phyloP scores from a whole-genome alignment of 1,140 invertebrate genomes.

The Megalopta genalis region DNA sequence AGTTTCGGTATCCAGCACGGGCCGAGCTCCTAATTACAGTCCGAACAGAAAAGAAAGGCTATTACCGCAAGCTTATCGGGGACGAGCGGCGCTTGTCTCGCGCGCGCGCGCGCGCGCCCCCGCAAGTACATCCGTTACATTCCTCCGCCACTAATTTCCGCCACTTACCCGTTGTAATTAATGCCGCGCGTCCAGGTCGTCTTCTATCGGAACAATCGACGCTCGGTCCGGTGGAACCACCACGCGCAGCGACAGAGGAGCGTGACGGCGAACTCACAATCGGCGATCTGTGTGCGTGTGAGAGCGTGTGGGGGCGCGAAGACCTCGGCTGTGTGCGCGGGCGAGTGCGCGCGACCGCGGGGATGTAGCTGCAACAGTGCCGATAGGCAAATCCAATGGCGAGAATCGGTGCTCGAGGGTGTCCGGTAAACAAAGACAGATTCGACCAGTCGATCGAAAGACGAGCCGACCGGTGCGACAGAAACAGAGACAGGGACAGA shows the following conservation, averaged over 20 bases:
- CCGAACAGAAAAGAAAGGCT: too few species aligned
- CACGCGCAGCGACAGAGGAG: constrained; percentile 40
- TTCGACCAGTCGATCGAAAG: constrained; percentile 15
- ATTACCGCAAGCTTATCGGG: too few species aligned
- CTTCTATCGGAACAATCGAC: constrained; percentile 58
- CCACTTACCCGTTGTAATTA: constrained; percentile 58
- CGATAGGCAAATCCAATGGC: constrained; percentile 68
- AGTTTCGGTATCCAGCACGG: too few species aligned
- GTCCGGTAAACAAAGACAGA: constrained; percentile 35
- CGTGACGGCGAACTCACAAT: constrained; percentile 56
- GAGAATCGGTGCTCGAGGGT: constrained; percentile 41
- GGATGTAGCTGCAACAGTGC: constrained; percentile 57
- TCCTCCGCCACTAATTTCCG: constrained; percentile 51
- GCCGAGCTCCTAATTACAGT: too few species aligned
- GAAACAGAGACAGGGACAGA: not conserved
- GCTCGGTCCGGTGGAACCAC: constrained; percentile 26
- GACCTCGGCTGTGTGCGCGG: not conserved
- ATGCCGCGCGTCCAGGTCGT: constrained; percentile 42
- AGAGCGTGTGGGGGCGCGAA: not conserved
- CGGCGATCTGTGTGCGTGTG: not conserved
- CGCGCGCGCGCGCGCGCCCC: too few species aligned
- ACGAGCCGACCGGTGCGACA: not conserved
- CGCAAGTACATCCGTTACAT: constrained; percentile 21
- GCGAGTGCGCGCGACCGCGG: not conserved
- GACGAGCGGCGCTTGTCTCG: too few species aligned